Evolutionary conservation across 2,113 vertebrate species (phyloP).

Genomic region (Oreochromis niloticus): DNA sequence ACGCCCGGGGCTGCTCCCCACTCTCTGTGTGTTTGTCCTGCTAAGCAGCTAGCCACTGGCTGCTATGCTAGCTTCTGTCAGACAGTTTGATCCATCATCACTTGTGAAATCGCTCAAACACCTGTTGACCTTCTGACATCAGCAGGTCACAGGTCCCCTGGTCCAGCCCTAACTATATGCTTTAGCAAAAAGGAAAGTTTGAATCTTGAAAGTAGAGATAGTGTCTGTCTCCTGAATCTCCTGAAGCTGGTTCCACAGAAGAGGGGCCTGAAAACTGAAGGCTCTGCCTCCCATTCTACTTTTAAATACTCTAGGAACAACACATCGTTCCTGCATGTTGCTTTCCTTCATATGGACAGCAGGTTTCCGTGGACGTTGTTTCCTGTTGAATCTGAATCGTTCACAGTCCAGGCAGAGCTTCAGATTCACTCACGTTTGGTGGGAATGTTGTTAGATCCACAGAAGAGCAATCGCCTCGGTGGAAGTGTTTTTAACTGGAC

Average conservation of each 20-base stretch:
- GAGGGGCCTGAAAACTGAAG: not conserved
- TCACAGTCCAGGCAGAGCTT: not conserved
- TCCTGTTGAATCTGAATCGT: not conserved
- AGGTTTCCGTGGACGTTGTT: accelerated
- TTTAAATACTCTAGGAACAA: not conserved
- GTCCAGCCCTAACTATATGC: not conserved
- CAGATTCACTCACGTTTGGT: not conserved
- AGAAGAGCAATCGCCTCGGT: not conserved
- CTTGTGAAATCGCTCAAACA: not conserved
- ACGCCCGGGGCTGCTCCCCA: slow-evolving; percentile 3
- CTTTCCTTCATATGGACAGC: accelerated
- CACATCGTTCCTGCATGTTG: not conserved
- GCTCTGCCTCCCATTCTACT: not conserved
- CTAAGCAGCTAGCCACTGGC: slow-evolving; percentile 25
- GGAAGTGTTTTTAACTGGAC: not conserved
- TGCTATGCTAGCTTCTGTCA: not conserved
- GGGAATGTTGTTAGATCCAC: not conserved
- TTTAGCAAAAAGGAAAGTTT: not conserved
- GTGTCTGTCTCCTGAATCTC: not conserved
- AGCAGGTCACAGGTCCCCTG: not conserved
- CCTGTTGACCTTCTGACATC: not conserved
- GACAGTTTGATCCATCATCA: not conserved
- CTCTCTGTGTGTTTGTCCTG: not conserved
- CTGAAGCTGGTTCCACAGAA: not conserved
- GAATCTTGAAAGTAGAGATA: not conserved